A percentile compares a stretch with the other conserved stretches of the same genome.
Evolutionary conservation across 2,797 vertebrate species (phyloP).

Genomic region (Amblyraja radiata): DNA sequence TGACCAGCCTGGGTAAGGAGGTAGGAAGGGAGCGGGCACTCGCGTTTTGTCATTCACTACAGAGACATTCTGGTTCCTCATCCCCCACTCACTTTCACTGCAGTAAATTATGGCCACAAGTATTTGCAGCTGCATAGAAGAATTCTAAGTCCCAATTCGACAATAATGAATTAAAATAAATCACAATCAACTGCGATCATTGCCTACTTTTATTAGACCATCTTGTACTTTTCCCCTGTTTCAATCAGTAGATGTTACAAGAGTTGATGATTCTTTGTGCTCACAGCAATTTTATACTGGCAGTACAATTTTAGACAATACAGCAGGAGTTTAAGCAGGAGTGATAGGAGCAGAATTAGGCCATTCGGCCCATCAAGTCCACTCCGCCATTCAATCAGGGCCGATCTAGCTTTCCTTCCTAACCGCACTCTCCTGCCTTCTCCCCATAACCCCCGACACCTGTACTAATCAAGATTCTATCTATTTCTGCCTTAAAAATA

Average conservation of each 20-base stretch:
- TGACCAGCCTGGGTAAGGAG: neutral
- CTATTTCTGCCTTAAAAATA: too few relatives aligned
- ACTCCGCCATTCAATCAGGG: too few relatives aligned
- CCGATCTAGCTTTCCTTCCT: too few relatives aligned
- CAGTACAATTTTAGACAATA: neutral
- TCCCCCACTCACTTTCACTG: neutral
- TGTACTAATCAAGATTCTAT: too few relatives aligned
- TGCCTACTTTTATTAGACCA: neutral
- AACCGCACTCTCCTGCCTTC: too few relatives aligned
- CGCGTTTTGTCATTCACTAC: neutral
- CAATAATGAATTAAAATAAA: neutral
- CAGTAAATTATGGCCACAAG: conserved; percentile 21
- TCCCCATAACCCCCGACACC: too few relatives aligned
- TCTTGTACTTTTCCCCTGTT: neutral
- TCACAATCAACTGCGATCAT: neutral
- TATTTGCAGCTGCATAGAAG: conserved; percentile 17
- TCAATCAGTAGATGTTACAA: neutral
- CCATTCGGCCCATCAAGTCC: too few relatives aligned
- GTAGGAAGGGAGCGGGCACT: neutral
- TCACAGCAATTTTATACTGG: neutral
- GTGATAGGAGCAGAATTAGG: too few relatives aligned
- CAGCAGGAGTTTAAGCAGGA: neutral
- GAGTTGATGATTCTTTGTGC: neutral
- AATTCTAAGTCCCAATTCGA: neutral
- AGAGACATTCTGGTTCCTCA: neutral